A percentile compares a stretch with the other conserved stretches of the same genome.
Evolutionary conservation across 2,888 invertebrate species (phyloP).

Genomic region (Acronicta alni): DNA sequence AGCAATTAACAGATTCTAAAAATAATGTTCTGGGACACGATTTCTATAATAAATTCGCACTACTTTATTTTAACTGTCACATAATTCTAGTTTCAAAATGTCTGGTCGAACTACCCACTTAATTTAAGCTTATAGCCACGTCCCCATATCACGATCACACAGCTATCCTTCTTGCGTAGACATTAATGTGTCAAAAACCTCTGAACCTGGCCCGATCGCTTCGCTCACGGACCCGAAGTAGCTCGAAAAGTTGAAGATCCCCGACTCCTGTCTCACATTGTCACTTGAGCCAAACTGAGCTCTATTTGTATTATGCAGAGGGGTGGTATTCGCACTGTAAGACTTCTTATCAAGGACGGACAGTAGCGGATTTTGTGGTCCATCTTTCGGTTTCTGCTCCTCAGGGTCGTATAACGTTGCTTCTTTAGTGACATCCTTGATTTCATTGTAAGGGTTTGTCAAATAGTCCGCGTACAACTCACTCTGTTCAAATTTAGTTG

Average conservation of each 20-base stretch:
- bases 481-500: conserved; percentile 63
- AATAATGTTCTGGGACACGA: too few species aligned
- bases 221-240: conserved; percentile 89
- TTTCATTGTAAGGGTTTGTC: conserved; percentile 88
- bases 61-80: too few species aligned
- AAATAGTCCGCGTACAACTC: conserved; percentile 89
- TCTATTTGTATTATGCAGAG: conserved; percentile 76
- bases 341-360: conserved; percentile 71
- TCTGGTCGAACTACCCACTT: conserved; percentile 43
- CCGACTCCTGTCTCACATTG: conserved; percentile 78
- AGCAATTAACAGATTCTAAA: too few species aligned
- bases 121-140: conserved; percentile 72
- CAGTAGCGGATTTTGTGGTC: conserved; percentile 59
- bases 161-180: conserved; percentile 82
- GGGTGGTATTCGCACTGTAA: conserved; percentile 81
- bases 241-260: conserved; percentile 90
- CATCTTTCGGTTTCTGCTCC: conserved; percentile 49
- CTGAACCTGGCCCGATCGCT: conserved; percentile 87
- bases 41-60: too few species aligned
- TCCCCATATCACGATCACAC: conserved; percentile 72
- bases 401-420: conserved; percentile 76
- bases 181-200: conserved; percentile 88
- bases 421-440: conserved; percentile 71
- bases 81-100: background rate
- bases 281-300: conserved; percentile 84